Evolutionary conservation across 2,888 invertebrate genomes (phyloP).

Genomic region (Xestia xanthographa): DNA sequence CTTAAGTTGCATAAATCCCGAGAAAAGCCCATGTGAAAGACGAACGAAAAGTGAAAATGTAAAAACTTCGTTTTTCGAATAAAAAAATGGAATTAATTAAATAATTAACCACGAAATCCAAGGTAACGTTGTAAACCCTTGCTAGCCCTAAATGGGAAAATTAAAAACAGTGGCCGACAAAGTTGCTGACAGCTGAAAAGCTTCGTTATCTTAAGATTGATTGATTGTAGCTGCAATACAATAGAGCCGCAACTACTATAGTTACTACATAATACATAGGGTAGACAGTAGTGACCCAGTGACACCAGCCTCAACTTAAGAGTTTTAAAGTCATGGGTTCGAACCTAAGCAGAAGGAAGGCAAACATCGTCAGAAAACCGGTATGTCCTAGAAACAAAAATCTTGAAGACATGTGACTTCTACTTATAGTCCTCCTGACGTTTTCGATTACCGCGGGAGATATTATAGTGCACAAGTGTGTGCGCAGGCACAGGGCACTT

Average conservation of each 20-base stretch:
- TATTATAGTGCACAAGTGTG: too few species aligned
- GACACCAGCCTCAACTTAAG: not conserved
- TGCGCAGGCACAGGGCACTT: too few species aligned
- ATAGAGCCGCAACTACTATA: slow-evolving; percentile 11
- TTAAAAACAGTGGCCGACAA: slow-evolving; percentile 14
- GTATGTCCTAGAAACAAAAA: not conserved
- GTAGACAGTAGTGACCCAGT: not conserved
- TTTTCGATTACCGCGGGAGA: too few species aligned
- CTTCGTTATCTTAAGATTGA: slow-evolving; percentile 39
- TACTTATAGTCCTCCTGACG: too few species aligned
- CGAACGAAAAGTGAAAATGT: too few species aligned
- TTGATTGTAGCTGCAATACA: slow-evolving; percentile 34
- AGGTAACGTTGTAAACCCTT: not conserved
- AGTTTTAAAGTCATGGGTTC: not conserved
- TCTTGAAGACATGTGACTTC: not conserved
- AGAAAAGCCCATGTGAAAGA: not conserved
- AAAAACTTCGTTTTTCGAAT: not conserved
- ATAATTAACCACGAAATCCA: slow-evolving; percentile 9
- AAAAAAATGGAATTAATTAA: not conserved
- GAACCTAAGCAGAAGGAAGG: not conserved
- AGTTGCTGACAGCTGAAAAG: slow-evolving; percentile 48
- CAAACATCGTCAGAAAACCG: not conserved
- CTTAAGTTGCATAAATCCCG: not conserved
- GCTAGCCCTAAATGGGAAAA: slow-evolving; percentile 11
- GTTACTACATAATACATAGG: slow-evolving; percentile 21